Percentiles rank a stretch among this genome's conserved stretches.
Evolutionary conservation across 2,113 vertebrate genomes (phyloP).

Genomic region (Leptocoma aspasia): DNA sequence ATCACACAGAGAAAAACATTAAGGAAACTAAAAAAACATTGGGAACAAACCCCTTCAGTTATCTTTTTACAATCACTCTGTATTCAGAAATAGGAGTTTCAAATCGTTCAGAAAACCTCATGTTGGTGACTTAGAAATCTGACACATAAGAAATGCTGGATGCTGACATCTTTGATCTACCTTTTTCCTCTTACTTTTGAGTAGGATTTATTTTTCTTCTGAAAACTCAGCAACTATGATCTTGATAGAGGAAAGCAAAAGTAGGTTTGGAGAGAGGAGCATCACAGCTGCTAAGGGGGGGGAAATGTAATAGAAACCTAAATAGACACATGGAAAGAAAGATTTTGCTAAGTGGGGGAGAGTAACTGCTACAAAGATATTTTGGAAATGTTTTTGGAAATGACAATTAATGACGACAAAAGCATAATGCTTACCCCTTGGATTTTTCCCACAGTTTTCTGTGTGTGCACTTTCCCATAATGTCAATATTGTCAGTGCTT

Average conservation of each 20-base stretch:
- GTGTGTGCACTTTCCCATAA: background rate
- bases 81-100: background rate
- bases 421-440: background rate
- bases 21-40: background rate
- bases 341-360: background rate
- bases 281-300: background rate
- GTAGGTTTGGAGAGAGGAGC: background rate
- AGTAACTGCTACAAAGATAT: background rate
- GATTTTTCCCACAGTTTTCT: background rate
- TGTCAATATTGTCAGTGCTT: rapidly evolving
- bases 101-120: background rate
- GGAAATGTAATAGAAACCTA: background rate
- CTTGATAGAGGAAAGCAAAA: background rate
- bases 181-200: background rate
- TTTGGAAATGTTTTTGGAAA: background rate
- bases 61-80: background rate
- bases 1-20: background rate
- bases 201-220: background rate
- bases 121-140: background rate
- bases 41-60: background rate
- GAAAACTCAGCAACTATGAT: background rate
- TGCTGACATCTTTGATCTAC: background rate
- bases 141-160: background rate
- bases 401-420: background rate
- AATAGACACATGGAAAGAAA: background rate